Conservation (phyloP, 2,113 vertebrate species). For the Numida meleagris region DNA sequence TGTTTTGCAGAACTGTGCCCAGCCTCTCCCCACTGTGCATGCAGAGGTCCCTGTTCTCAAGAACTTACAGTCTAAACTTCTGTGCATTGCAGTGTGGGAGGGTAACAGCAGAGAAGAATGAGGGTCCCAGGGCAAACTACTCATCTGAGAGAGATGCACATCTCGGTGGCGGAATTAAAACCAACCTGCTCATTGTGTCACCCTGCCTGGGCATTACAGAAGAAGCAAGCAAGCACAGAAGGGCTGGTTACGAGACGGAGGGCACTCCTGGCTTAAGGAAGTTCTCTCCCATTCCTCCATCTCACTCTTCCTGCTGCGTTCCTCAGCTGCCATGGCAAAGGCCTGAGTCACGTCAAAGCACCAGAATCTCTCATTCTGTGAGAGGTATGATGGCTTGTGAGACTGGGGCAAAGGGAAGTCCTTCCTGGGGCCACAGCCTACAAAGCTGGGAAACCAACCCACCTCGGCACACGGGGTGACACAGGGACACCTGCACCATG, state of each 20-base stretch:
- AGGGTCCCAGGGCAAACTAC: background rate
- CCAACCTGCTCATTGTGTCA: background rate
- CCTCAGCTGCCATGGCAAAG: constrained; percentile 39
- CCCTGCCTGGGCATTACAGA: background rate
- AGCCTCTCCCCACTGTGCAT: background rate
- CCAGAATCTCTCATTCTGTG: constrained; percentile 57
- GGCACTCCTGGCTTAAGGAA: background rate
- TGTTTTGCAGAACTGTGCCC: background rate
- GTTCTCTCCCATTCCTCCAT: constrained; percentile 31
- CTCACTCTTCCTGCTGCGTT: constrained; percentile 26
- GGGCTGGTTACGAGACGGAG: constrained; percentile 3
- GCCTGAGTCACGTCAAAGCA: constrained; percentile 25
- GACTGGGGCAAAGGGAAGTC: constrained; percentile 13
- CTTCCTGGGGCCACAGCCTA: constrained; percentile 18
- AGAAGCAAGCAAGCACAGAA: background rate
- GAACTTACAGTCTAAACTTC: constrained; percentile 61
- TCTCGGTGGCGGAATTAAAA: background rate
- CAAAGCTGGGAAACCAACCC: constrained; percentile 47
- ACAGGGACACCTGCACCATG: background rate
- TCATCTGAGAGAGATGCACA: background rate
- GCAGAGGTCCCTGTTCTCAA: constrained; percentile 41
- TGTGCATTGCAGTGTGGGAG: background rate
- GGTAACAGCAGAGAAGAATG: background rate
- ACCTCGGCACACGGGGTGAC: constrained; percentile 38
- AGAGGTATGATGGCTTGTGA: constrained; percentile 41